Base-by-base conservation (phyloP, 2,797 vertebrate genomes). In the Esox lucius region DNA sequence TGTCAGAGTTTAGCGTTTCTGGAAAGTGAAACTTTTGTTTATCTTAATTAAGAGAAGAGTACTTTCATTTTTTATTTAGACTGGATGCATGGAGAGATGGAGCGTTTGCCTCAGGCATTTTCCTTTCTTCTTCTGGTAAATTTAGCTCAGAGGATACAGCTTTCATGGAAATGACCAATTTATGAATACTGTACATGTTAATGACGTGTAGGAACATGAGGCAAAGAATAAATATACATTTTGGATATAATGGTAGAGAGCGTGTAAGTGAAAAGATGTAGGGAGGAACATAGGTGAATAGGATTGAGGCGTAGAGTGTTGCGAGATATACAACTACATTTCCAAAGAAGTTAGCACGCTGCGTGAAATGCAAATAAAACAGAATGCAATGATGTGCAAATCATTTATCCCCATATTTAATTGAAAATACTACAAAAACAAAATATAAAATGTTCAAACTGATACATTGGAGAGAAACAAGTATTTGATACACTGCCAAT, bases 31-130 rank as follows among this genome's bases (percentile, higher is more conserved):
- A 78, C 33, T 42, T 75, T 59, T 66, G 62, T 80, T 80, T 33
- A 26, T 49, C 66, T 71, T 79, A 85, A 84, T 87, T 83, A 87
- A 59, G 39, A 33, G 53, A 74, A 62, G 53, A 62, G 31, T 46
- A 80, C 70, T 80, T 86, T 82, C 19, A 68, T 83, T 80, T 77
- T 62, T 75, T 35, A 42, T 26, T 42, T 0, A 16, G 24, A 49
- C 1, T 73, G 42, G 73, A n/a, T 73, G 71, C 68, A 70, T 48
- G 64, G 28, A 75, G 26, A 49, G 22, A 53, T 4, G 46, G 12
- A 9, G 16, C 68, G 6, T 53, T 68, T 72, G 78, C 81, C 78
- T 80, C 35, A 9, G 81, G 77, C 85, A 75, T 42, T 42, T 62
- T 80, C 66, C 78, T 33, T 66, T 66, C 28, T 66, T 66, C 31